Evolutionary conservation across 2,888 invertebrate genomes (phyloP), one percentile per base, ranked within the genome.

Genomic region (Parnassius smintheus): DNA sequence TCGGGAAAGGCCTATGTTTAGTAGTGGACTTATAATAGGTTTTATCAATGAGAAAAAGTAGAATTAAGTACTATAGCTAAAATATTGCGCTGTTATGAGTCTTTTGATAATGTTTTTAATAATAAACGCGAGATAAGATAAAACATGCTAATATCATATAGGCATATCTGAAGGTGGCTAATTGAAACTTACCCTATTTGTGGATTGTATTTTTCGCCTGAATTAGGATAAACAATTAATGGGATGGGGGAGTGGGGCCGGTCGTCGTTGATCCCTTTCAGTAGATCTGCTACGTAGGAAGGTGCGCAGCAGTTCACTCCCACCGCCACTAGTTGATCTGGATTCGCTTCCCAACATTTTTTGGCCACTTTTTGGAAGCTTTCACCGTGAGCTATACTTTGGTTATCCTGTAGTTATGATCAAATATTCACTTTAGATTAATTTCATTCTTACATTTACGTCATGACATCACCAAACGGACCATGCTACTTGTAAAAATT

Each of bases 141-240:
- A 46, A 35, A 55, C 55, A 56, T 62, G 49, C 45, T 51, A 55
- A 59, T 59, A 35, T 35, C 13, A 64, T 55, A 60, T 54, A 45
- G 51, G 45, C 18, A 42, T 58, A 51, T 50, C 56, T 55, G 18
- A 22, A 46, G 64, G 55, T 61, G 60, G 57, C 52, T 61, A 59
- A 62, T 57, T 62, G 54, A 53, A 51, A 59, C 92, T 89, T 91
- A 94, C 95, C 95, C 94, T 76, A 93, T 92, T 76, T 93, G 92
- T 61, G 94, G 93, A 74, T 93, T 94, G 91, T 96, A 97, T 77
- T 93, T 93, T 85, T 97, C 97, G 59, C 98, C 98, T 75, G 97
- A 97, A 83, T 98, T 98, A 3, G 98, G 98, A 86, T 98, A 98
- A 41, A 96, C 97, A 63, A 98, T 94, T 61, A 98, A 89, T 2